Base-by-base conservation (phyloP, 2,113 vertebrate species). In the Vulpes ferrilata region DNA sequence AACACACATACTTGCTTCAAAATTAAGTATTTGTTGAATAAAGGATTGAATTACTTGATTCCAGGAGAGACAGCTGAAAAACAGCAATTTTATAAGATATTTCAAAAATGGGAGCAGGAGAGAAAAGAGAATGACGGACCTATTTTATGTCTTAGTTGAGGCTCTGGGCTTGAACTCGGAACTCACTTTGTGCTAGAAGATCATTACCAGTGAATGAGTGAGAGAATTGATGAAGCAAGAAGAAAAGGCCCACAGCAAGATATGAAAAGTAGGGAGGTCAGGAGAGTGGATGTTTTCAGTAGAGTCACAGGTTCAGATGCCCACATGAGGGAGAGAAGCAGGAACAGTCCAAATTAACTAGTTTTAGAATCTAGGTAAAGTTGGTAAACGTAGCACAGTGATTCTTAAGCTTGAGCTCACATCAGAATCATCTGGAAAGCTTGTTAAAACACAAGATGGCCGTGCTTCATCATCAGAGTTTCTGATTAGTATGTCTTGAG, bases 21-120 rank as follows among this genome's bases (percentile, higher is more conserved):
- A 71, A 64, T 79, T 88, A 91, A 91, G 25, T 91, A 76, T 78
- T 91, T 96, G 23, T 25, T 69, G 65, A 79, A 92, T 65, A 74
- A 92, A 89, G 43, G 11, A 74, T 80, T 79, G 10, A 80, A 53
- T 94, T 32, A 51, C 94, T 88, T 80, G 30, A 88, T 96, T 88
- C 55, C 38, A 64, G 92, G 83, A 83, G 53, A 90, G 43, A 91
- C 8, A 73, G 48, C 1, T 74, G 38, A 73, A n/a, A 92, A 94
- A 51, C 15, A 51, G 7, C 2, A 9, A 16, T 82, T 95, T 87
- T 82, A 60, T 60, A 94, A 85, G 32, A 76, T 80, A 25, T 92
- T 85, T 4, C 30, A 43, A 80, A 94, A 88, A 35, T 65, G 23
- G 59, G 32, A 74, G 5, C 10, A 17, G 30, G 30, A 93, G 67